phyloP scores from a whole-genome alignment of 35 echinoderm and acorn worm genomes.

The Heliocidaris tuberculata region DNA sequence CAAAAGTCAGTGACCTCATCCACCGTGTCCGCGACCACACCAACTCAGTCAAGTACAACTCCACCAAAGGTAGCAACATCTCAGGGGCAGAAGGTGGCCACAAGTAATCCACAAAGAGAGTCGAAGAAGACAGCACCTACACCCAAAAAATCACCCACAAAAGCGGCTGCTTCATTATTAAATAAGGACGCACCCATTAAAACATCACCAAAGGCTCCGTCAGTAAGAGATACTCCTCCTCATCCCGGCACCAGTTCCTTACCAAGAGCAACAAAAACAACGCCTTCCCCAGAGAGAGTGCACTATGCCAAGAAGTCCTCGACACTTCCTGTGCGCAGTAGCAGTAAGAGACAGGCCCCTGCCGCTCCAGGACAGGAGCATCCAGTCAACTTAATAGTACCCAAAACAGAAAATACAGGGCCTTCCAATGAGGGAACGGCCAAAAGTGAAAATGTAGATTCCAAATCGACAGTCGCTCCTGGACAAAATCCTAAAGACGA shows the following conservation, averaged over 20 bases:
- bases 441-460: neutral
- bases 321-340: neutral
- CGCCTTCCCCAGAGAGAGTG: neutral
- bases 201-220: neutral
- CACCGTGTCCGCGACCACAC: neutral
- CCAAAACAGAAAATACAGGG: neutral
- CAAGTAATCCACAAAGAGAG: neutral
- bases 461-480: neutral
- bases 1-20: neutral
- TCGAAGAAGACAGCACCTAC: neutral
- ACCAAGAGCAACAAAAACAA: neutral
- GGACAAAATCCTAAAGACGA: neutral
- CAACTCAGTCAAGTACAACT: neutral
- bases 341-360: neutral
- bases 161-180: neutral
- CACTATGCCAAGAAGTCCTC: constrained; percentile 6
- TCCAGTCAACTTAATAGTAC: neutral
- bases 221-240: neutral
- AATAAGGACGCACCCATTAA: neutral
- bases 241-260: neutral
- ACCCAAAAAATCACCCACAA: neutral
- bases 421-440: neutral
- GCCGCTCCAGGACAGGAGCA: neutral
- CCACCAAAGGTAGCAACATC: neutral
- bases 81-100: neutral